Evolutionary conservation across 2,797 vertebrate species (phyloP), one percentile per base, ranked within the genome.

Genomic region (Pantherophis vulpinus): DNA sequence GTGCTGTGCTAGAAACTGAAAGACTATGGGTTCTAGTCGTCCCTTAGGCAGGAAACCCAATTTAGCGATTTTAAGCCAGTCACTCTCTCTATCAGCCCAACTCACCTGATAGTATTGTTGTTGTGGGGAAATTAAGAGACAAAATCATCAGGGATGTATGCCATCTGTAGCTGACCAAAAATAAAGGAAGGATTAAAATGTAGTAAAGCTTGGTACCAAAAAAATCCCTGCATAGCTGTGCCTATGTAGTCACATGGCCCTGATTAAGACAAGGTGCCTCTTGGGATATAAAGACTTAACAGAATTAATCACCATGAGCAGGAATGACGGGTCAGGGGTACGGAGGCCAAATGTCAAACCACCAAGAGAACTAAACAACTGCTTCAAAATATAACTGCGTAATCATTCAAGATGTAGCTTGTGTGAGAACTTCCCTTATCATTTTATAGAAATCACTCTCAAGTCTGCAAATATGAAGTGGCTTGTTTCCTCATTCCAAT

Each of bases 251-350:
- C 74, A 47, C 20, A 25, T 25, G 74, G 37, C 42, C 74, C 74
- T 83, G 74, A 83, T 47, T 47, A 83, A 83, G 74, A 47, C 42
- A 83, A 83, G 20, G 23, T 83, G 74, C 23, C 23, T 83, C 23
- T 83, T 83, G 74, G 37, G 37, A 47, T 79, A 37, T 10, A 8
- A 58, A 79, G 90, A 92, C 51, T 94, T 96, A 93, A 92, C 63
- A 92, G 87, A 56, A 93, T 93, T 93, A 90, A 93, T 95, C 92
- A 91, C 86, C 89, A 93, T 93, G 56, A 83, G 66, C 61, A 89
- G 92, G 61, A 94, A 93, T 60, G 92, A 92, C 79, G 94, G 95
- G 87, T 88, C 63, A 59, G 5, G 55, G n/a, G 86, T 83, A 61
- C 47, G 12, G 74, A 74, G 55, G 88, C 29, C 56, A 93, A 91